Evolutionary conservation across 2,797 vertebrate genomes (phyloP).

Genomic region (Platyrinchus mystaceus): DNA sequence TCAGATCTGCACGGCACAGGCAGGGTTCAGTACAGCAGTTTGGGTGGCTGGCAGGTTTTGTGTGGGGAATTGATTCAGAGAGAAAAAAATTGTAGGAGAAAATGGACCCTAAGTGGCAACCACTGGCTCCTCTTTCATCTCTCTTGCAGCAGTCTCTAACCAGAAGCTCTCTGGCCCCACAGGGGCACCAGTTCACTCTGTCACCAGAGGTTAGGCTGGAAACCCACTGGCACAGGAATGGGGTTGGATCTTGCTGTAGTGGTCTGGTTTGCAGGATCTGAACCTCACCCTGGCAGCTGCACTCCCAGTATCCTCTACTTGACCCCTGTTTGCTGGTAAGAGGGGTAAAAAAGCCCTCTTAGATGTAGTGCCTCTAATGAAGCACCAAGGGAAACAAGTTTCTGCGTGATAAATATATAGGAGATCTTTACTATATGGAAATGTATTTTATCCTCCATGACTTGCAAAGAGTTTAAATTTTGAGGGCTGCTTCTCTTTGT

Average conservation of each 20-base stretch:
- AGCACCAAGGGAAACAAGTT: neutral
- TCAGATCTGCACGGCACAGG: neutral
- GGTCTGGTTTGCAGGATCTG: neutral
- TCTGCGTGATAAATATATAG: neutral
- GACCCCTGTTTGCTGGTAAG: neutral
- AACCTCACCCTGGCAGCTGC: neutral
- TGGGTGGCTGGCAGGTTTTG: neutral
- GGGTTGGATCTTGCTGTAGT: neutral
- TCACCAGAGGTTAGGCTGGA: neutral
- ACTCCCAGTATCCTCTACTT: neutral
- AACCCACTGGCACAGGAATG: accelerated
- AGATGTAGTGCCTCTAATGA: neutral
- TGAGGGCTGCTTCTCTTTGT: neutral
- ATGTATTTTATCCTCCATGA: neutral
- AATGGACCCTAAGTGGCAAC: neutral
- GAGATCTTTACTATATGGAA: neutral
- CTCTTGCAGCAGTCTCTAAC: neutral
- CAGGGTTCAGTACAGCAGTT: neutral
- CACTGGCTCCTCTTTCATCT: neutral
- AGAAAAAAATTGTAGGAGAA: neutral
- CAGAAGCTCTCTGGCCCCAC: neutral
- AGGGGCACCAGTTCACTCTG: neutral
- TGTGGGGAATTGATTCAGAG: neutral
- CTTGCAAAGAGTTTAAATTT: neutral
- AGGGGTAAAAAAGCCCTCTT: neutral